These are phyloP conservation scores for Vulpes vulpes DNA, from an alignment of 2,113 vertebrate genomes.

Conservation along the genomic window DNA sequence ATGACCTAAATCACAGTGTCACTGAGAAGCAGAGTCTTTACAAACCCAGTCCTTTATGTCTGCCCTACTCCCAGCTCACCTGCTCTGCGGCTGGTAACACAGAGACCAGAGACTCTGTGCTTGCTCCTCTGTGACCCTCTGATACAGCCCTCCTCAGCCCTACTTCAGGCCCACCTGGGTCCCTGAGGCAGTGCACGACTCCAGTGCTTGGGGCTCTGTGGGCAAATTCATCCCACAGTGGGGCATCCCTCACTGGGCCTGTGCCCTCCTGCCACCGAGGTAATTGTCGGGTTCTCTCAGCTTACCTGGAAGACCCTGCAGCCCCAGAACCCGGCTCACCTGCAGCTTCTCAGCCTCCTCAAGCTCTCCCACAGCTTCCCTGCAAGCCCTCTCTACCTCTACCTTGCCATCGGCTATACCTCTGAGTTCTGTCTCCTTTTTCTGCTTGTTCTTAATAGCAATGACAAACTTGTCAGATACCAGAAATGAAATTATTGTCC, in stretches of 20 bases:
- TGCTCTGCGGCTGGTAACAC: fast-evolving
- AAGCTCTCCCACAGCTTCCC: not conserved
- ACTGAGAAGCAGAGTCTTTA: not conserved
- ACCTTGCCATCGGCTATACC: not conserved
- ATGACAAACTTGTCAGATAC: not conserved
- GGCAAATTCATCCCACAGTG: too few species aligned
- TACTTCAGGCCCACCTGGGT: not conserved
- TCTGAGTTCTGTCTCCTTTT: not conserved
- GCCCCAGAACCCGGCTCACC: not conserved
- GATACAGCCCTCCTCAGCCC: fast-evolving
- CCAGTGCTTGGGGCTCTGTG: not conserved
- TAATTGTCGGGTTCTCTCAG: not conserved
- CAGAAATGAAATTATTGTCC: not conserved
- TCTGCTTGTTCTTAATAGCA: not conserved
- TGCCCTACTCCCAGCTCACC: not conserved
- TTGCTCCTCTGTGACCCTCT: too few species aligned
- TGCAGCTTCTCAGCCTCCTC: not conserved
- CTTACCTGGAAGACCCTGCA: too few species aligned
- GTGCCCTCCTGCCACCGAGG: not conserved
- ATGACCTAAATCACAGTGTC: not conserved
- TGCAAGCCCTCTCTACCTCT: not conserved
- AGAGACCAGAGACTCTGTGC: not conserved
- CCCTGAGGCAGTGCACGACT: not conserved
- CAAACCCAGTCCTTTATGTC: fast-evolving
- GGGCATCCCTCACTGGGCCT: not conserved